These are phyloP conservation scores for Heteromormyrus szaboi DNA, from an alignment of 2,797 vertebrate genomes.

Conservation along the genomic window DNA sequence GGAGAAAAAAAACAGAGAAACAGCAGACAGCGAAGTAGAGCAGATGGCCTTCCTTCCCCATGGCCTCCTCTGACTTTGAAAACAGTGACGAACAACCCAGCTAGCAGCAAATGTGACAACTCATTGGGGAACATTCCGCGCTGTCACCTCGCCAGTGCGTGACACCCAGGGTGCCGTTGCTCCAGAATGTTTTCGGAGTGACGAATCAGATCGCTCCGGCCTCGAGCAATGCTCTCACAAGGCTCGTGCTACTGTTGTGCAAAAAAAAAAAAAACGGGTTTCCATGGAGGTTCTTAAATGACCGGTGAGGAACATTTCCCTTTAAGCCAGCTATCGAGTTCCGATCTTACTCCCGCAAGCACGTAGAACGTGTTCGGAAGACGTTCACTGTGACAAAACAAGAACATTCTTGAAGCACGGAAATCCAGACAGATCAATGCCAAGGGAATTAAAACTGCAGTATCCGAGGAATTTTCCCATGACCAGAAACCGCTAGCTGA, in stretches of 20 bases:
- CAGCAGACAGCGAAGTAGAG: background rate
- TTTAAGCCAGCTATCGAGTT: background rate
- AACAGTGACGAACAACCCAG: slow-evolving; percentile 1
- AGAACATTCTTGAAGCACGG: background rate
- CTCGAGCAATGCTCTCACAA: no score
- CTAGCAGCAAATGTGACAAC: background rate
- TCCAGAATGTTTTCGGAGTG: background rate
- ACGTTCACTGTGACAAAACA: background rate
- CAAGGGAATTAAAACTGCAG: background rate
- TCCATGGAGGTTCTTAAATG: background rate
- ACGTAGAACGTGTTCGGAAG: background rate
- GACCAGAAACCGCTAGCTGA: background rate
- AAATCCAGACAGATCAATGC: background rate
- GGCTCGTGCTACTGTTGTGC: background rate
- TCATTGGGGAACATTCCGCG: background rate
- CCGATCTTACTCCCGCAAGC: background rate
- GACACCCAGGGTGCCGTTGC: background rate
- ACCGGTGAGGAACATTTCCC: background rate
- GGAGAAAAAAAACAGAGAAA: background rate
- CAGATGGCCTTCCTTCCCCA: background rate
- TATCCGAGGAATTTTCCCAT: background rate
- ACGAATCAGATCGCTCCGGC: background rate
- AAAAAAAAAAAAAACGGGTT: background rate
- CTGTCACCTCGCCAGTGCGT: background rate
- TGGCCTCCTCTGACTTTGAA: slow-evolving; percentile 7